A percentile compares a stretch with the other conserved stretches of the same genome.
These are phyloP conservation scores for Pseudocheirus occidentalis DNA, from an alignment of 2,797 vertebrate species.

Conservation along the genomic window DNA sequence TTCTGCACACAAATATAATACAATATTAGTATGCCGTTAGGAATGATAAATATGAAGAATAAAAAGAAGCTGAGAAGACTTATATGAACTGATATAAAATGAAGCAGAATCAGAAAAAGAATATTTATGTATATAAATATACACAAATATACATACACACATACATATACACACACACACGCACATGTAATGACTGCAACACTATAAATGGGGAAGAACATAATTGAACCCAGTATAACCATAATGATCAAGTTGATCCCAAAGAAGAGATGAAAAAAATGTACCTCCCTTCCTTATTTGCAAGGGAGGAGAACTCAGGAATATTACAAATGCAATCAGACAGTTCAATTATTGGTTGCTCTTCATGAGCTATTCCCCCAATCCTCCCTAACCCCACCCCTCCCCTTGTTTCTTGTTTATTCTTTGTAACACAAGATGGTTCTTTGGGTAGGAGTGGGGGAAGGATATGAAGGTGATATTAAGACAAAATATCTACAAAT, in stretches of 20 bases:
- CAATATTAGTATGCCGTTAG: background rate
- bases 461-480: background rate
- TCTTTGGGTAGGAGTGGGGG: background rate
- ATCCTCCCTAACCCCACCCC: background rate
- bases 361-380: background rate
- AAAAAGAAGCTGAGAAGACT: background rate
- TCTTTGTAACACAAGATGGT: background rate
- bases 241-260: background rate
- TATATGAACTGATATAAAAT: background rate
- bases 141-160: no score
- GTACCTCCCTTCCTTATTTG: background rate
- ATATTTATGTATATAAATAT: background rate
- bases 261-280: background rate
- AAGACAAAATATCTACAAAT: background rate
- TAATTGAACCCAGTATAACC: background rate
- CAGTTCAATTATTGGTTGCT: background rate
- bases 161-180: background rate
- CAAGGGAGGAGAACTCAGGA: background rate
- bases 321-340: background rate
- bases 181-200: background rate
- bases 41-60: background rate
- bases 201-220: background rate
- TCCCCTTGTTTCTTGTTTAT: background rate
- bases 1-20: background rate
- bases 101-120: background rate